A percentile compares a stretch with the other conserved stretches of the same genome.
Conservation (phyloP, 2,888 invertebrate species). For the Epirrhoe alternata region DNA sequence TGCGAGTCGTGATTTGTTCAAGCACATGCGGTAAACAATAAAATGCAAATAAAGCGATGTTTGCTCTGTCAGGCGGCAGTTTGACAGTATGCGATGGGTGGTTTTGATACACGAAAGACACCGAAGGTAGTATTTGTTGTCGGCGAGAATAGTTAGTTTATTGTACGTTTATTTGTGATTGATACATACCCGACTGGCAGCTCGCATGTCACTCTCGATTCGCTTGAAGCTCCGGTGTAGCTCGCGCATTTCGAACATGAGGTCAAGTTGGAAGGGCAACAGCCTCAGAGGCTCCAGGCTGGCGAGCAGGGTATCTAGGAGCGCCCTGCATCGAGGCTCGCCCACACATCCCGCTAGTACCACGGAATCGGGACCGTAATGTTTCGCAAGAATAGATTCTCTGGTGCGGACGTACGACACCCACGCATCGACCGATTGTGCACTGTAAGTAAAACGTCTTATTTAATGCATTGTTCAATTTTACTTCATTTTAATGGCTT, state of each 20-base stretch:
- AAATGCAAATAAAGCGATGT: slow-evolving; percentile 84
- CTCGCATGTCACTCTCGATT: slow-evolving; percentile 85
- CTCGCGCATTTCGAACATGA: slow-evolving; percentile 91
- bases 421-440: slow-evolving; percentile 96
- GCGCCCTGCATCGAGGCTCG: slow-evolving; percentile 84
- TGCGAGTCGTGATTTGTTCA: slow-evolving; percentile 69
- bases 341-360: slow-evolving; percentile 87
- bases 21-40: slow-evolving; percentile 83
- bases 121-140: slow-evolving; percentile 52
- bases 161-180: slow-evolving; percentile 31
- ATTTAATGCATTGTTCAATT: background rate
- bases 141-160: slow-evolving; percentile 41
- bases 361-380: slow-evolving; percentile 91
- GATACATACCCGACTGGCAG: slow-evolving; percentile 78
- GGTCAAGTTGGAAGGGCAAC: slow-evolving; percentile 92
- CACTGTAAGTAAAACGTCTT: slow-evolving; percentile 75
- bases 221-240: slow-evolving; percentile 90
- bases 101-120: slow-evolving; percentile 59
- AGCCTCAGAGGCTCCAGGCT: slow-evolving; percentile 92
- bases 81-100: slow-evolving; percentile 62
- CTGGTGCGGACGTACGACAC: slow-evolving; percentile 93
- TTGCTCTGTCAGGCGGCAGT: slow-evolving; percentile 62
- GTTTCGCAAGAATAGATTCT: slow-evolving; percentile 91
- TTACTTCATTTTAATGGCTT: background rate
- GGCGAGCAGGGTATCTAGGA: slow-evolving; percentile 90